Evolutionary conservation across 2,888 invertebrate genomes (phyloP), one percentile per base, ranked within the genome.

Genomic region (Caenorhabditis panamensis): DNA sequence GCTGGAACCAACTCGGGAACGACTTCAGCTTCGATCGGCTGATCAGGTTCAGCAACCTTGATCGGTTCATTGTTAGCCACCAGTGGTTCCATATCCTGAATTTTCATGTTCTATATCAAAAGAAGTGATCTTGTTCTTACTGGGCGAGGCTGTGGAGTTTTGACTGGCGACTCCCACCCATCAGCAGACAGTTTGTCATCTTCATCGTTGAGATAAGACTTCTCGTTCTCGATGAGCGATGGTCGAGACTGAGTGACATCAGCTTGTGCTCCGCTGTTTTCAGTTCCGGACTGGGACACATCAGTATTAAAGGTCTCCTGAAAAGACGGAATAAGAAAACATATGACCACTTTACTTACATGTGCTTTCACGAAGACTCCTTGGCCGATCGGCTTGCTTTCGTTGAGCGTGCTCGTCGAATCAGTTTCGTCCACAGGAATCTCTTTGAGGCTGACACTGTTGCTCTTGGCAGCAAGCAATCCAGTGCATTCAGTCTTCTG

Each of bases 101-200:
- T 3, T 6, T 16, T 11, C 4, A 56, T n/a, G n/a, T 13, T 58
- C 11, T 58, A 6, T n/a, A 28, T n/a, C 18, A 11, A 9, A 41
- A 41, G 13, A 13, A 2, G 9, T 13, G 13, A 6, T 13, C 3
- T 41, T 41, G 13, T 13, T 9, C 18, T 20, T 36, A 36, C 58
- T 22, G 58, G 58, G 11, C 22, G 28, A 3, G 61, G 61, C 1
- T 28, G 44, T 1, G 44, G 61, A 5, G 61, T 61, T 22, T 61
- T 61, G 8, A 26, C 47, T 28, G 47, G 61, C 1, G 61, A 61
- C 18, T 28, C 61, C 61, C 61, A 61, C 0, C 47, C 61, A 26
- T 47, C 61, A 26, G 1, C 2, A 9, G 61, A 61, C 9, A 61
- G 5, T 18, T 47, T 44, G 5, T 61, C 61, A 11, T 44, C 44